Evolutionary conservation across 2,113 vertebrate species (phyloP), one percentile per base, ranked within the genome.

Genomic region (Malurus alboscapulatus): DNA sequence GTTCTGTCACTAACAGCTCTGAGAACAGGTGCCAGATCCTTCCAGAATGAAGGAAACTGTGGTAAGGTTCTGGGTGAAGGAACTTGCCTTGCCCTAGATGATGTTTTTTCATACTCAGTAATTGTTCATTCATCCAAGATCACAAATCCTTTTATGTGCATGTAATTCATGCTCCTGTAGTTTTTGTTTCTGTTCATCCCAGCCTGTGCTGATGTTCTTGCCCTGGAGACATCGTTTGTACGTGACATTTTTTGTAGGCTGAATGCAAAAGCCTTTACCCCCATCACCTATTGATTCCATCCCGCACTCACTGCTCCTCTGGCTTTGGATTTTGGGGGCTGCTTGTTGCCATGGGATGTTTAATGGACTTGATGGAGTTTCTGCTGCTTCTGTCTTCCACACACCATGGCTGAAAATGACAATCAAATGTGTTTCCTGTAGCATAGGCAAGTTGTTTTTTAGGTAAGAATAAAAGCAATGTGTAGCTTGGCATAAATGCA

Each of bases 201-300:
- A 47, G 5, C 36, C 15, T 4, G 11, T 22, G 19, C 17, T 76
- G 25, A 9, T 26, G 3, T 55, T n/a, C 2, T 9, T 51, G 53
- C 68, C 50, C 51, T 15, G 9, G 12, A 34, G 72, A 32, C 5
- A 3, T 5, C 3, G 6, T 53, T 53, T 13, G 17, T 21, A 14
- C 0, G 0, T 11, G 53, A 42, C 12, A 1, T 50, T 63, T 71
- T 38, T 7, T 2, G 62, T 22, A 21, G 32, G 48, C 66, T 68
- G 14, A 44, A 22, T 55, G 57, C 40, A 53, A 34, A 77, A 93
- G 66, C 20, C 61, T 14, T 65, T 13, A 19, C n/a, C 25, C 30
- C 34, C 6, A 2, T 21, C 24, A 12, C 13, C 42, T 36, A 20
- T 44, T n/a, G 25, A 26, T n/a, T 40, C 32, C 30, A 25, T 17